These are phyloP conservation scores for Piliocolobus tephrosceles DNA, from an alignment of 2,113 vertebrate species.

Conservation along the genomic window DNA sequence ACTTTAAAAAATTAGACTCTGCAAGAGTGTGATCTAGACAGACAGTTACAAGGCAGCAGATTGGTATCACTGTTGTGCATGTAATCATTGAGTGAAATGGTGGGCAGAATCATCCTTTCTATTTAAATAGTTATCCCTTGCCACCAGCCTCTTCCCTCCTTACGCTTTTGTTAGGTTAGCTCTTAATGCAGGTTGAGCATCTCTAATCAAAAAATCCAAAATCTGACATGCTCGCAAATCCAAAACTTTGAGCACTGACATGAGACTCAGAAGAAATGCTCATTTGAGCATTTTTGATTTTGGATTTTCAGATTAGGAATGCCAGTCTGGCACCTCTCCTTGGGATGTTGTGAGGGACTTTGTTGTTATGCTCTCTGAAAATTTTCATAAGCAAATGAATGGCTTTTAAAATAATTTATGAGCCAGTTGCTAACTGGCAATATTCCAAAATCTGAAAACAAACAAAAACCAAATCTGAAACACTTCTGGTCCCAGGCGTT, in stretches of 20 bases:
- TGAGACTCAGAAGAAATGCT: not conserved
- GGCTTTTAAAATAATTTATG: not conserved
- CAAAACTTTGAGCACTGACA: not conserved
- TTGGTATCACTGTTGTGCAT: not conserved
- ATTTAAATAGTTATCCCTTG: not conserved
- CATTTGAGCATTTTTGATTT: not conserved
- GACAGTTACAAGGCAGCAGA: not conserved
- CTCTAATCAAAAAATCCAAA: not conserved
- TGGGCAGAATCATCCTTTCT: slow-evolving; percentile 10
- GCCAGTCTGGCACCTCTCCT: not conserved
- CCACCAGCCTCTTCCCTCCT: not conserved
- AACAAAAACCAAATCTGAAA: not conserved
- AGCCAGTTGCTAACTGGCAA: not conserved
- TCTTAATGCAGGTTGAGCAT: not conserved
- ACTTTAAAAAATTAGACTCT: not conserved
- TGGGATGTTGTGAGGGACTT: not conserved
- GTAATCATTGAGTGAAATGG: not conserved
- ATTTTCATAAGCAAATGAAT: slow-evolving; percentile 37
- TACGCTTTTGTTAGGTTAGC: not conserved
- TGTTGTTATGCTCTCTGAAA: not conserved
- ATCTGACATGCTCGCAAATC: not conserved
- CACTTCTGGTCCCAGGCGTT: not conserved
- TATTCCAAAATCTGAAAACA: not conserved
- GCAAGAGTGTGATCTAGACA: not conserved
- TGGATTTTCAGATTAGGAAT: not conserved